Conservation (phyloP, 2,888 invertebrate species). For the Eubasilissa splendida region DNA sequence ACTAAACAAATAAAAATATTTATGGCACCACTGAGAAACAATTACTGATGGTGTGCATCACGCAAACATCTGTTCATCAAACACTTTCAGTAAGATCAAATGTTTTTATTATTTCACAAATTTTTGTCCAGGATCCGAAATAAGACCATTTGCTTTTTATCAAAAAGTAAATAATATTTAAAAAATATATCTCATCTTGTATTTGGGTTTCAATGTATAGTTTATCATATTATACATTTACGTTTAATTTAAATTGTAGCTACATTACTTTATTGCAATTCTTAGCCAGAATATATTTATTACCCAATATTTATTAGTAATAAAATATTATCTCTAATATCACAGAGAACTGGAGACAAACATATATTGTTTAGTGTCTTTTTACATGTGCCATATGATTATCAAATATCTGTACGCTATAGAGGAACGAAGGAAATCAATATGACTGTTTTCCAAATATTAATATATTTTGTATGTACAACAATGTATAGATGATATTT, state of each 20-base stretch:
- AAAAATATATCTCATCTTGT: too few relatives aligned
- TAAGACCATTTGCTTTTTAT: too few relatives aligned
- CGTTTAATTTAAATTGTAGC: background rate
- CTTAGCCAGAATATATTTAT: slow-evolving; percentile 26
- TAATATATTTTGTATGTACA: slow-evolving; percentile 27
- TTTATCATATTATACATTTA: too few relatives aligned
- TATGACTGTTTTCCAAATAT: slow-evolving; percentile 2
- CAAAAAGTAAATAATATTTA: too few relatives aligned
- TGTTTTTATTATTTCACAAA: too few relatives aligned
- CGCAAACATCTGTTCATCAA: too few relatives aligned
- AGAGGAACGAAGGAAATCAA: background rate
- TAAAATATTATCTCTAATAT: background rate
- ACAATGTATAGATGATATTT: slow-evolving; percentile 2
- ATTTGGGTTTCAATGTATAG: too few relatives aligned
- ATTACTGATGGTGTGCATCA: too few relatives aligned
- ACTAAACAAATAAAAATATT: too few relatives aligned
- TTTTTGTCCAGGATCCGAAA: too few relatives aligned
- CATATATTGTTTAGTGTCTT: background rate
- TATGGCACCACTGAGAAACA: too few relatives aligned
- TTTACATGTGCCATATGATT: slow-evolving; percentile 28
- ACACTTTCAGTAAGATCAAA: too few relatives aligned
- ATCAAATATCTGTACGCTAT: background rate
- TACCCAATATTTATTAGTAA: background rate
- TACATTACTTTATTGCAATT: slow-evolving; percentile 24
- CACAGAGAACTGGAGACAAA: background rate